A percentile compares a stretch with the other conserved stretches of the same genome.
phyloP scores from a whole-genome alignment of 2,797 vertebrate species.

The Acanthurus tractus region DNA sequence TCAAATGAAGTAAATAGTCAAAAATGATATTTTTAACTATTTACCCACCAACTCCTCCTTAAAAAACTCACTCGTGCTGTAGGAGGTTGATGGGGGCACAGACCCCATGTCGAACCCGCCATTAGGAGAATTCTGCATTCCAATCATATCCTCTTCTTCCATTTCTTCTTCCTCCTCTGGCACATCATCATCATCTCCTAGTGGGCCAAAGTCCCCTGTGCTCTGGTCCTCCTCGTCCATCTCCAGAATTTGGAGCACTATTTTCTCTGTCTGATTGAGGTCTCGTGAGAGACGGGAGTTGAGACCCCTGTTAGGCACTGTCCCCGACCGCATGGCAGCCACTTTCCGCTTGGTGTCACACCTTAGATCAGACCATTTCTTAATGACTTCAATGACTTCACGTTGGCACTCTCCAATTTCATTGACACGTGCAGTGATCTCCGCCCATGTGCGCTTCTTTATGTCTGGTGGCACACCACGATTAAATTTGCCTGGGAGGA shows the following conservation, averaged over 20 bases:
- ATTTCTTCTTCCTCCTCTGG: conserved; percentile 82
- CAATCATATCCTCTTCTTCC: conserved; percentile 81
- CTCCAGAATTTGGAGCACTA: conserved; percentile 86
- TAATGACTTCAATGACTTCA: conserved; percentile 86
- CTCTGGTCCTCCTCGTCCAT: conserved; percentile 75
- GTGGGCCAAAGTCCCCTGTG: conserved; percentile 56
- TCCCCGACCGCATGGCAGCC: conserved; percentile 79
- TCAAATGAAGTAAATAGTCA: background rate
- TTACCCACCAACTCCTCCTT: background rate
- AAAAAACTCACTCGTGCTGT: conserved; percentile 39
- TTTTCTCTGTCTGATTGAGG: conserved; percentile 84
- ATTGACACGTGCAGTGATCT: conserved; percentile 86
- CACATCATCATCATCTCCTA: conserved; percentile 80
- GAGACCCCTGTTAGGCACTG: conserved; percentile 70
- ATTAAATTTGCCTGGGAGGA: conserved; percentile 83
- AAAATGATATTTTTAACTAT: background rate
- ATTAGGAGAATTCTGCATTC: conserved; percentile 79
- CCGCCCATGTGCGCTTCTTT: conserved; percentile 87
- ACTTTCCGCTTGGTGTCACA: conserved; percentile 89
- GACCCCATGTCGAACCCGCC: conserved; percentile 67
- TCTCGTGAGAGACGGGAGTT: conserved; percentile 78
- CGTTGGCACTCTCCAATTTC: conserved; percentile 87
- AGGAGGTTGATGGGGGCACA: conserved; percentile 67
- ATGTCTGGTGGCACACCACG: conserved; percentile 82
- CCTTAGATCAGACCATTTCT: conserved; percentile 88